Evolutionary conservation across 2,888 invertebrate species (phyloP).

Genomic region (Ashinkailepas kermadecensis): DNA sequence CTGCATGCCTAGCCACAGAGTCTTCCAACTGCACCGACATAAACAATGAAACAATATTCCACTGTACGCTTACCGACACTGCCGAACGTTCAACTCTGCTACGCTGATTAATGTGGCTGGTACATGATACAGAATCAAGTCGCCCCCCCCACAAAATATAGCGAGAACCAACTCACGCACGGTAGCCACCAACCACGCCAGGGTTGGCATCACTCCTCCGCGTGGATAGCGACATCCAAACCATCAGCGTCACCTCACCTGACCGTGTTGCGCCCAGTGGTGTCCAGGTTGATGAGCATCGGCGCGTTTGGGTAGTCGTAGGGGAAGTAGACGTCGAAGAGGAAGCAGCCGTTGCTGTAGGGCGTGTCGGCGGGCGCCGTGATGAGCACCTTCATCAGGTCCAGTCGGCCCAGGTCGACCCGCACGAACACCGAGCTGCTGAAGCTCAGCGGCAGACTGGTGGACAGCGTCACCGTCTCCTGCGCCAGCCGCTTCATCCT

Average conservation of each 20-base stretch:
- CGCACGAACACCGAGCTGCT: constrained; percentile 92
- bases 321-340: constrained; percentile 81
- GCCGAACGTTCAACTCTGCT: no score
- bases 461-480: constrained; percentile 87
- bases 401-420: constrained; percentile 85
- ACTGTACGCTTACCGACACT: no score
- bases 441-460: constrained; percentile 82
- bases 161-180: background rate
- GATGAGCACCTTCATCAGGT: constrained; percentile 92
- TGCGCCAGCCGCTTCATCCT: constrained; percentile 66
- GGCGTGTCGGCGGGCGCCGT: constrained; percentile 87
- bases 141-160: no score
- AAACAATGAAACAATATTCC: no score
- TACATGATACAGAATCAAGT: no score
- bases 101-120: no score
- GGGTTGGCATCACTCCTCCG: no score
- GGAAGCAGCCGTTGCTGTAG: constrained; percentile 84
- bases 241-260: constrained; percentile 46
- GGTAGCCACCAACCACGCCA: no score
- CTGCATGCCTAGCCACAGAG: no score
- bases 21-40: no score
- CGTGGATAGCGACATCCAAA: no score
- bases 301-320: constrained; percentile 65
- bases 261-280: constrained; percentile 78
- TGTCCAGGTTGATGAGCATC: constrained; percentile 84